These are phyloP conservation scores for Microcebus murinus DNA, from an alignment of 2,113 vertebrate genomes.

Conservation along the genomic window DNA sequence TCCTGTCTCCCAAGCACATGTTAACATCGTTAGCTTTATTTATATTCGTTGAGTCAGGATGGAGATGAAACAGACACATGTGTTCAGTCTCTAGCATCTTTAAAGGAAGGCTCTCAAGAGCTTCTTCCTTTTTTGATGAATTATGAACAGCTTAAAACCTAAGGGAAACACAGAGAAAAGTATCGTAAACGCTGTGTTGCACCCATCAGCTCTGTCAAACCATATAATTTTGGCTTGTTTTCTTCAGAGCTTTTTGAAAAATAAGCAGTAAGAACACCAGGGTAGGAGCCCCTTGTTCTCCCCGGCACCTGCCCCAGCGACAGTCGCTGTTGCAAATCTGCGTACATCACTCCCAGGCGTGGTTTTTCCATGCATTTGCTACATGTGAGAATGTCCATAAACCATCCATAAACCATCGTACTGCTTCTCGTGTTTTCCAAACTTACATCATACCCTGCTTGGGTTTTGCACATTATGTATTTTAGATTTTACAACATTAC, in stretches of 20 bases:
- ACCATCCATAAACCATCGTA: not conserved
- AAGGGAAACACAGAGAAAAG: not conserved
- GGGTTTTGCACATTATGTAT: not conserved
- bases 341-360: not conserved
- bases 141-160: not conserved
- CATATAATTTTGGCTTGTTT: not conserved
- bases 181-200: not conserved
- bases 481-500: not conserved
- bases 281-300: not conserved
- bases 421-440: not conserved
- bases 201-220: not conserved
- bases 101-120: not conserved
- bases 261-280: not conserved
- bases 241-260: not conserved
- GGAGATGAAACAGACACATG: not conserved
- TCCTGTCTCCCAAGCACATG: not conserved
- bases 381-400: fast-evolving
- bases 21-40: not conserved
- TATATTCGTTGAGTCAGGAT: not conserved
- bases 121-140: not conserved
- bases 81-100: too few relatives aligned
- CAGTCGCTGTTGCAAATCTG: not conserved
- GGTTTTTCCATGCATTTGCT: too few relatives aligned
- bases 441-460: not conserved
- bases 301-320: too few relatives aligned